phyloP scores from a whole-genome alignment of 2,888 invertebrate genomes.

The Agrotis exclamationis region DNA sequence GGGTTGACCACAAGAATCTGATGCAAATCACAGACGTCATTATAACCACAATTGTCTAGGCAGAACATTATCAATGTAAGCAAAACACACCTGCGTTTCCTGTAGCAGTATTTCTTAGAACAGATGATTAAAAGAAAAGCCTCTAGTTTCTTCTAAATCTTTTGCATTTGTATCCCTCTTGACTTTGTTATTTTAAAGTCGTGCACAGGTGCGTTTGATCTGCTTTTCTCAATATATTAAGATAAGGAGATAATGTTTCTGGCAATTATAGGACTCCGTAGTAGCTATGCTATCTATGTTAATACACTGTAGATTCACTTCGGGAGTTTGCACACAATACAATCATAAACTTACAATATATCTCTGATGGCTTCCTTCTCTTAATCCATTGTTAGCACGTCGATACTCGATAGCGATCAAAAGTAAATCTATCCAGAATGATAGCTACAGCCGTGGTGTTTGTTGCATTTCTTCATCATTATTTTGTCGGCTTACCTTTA shows the following conservation, averaged over 20 bases:
- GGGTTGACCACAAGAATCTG: constrained; percentile 8
- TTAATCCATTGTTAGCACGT: too few species aligned
- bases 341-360: too few species aligned
- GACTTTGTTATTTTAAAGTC: constrained; percentile 10
- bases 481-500: too few species aligned
- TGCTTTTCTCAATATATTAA: neutral
- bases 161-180: constrained; percentile 14
- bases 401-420: too few species aligned
- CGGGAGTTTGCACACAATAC: too few species aligned
- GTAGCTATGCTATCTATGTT: neutral
- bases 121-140: constrained; percentile 2
- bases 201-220: neutral
- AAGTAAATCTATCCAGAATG: too few species aligned
- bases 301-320: neutral
- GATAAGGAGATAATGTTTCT: neutral
- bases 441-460: too few species aligned
- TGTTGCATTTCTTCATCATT: too few species aligned
- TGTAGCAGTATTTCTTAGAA: constrained; percentile 4
- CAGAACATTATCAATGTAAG: constrained; percentile 1
- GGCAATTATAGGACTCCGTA: neutral
- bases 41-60: constrained; percentile 14
- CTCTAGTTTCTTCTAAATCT: constrained; percentile 3
- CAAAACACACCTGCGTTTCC: constrained; percentile 12
- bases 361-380: too few species aligned
- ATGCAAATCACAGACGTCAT: constrained; percentile 12